Evolutionary conservation across 2,888 invertebrate species (phyloP).

Genomic region (Acleris holmiana): DNA sequence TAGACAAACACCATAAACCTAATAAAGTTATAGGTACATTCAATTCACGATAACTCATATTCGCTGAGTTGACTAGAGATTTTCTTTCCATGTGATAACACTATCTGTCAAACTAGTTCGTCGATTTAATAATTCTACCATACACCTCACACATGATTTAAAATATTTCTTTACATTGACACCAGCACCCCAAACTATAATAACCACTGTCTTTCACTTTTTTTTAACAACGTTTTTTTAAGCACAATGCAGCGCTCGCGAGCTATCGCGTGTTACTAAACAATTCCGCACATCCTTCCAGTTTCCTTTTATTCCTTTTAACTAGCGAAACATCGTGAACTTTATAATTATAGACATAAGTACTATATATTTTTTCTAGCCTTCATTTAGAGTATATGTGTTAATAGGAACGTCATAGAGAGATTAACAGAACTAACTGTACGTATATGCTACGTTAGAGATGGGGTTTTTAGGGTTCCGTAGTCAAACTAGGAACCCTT

Average conservation of each 20-base stretch:
- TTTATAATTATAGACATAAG: constrained; percentile 3
- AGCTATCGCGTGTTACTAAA: constrained; percentile 28
- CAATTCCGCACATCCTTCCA: constrained; percentile 13
- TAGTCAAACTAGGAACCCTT: too few relatives aligned
- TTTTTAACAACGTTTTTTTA: neutral
- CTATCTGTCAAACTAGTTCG: too few relatives aligned
- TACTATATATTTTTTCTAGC: neutral
- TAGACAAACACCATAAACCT: too few relatives aligned
- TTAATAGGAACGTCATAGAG: constrained; percentile 17
- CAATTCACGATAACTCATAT: too few relatives aligned
- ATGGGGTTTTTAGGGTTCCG: too few relatives aligned
- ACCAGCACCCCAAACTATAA: neutral
- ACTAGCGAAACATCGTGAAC: neutral
- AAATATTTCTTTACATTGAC: neutral
- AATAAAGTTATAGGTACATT: too few relatives aligned
- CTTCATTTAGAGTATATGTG: constrained; percentile 3
- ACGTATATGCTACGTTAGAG: too few relatives aligned
- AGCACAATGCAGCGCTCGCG: neutral
- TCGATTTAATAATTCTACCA: too few relatives aligned
- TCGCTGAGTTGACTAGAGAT: too few relatives aligned
- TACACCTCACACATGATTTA: too few relatives aligned
- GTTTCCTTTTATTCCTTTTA: constrained; percentile 27
- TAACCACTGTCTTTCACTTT: neutral
- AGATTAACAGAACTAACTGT: neutral
- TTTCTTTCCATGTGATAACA: too few relatives aligned